A percentile compares a stretch with the other conserved stretches of the same genome.
Conservation (phyloP, 2,113 vertebrate species). For the Ptychochromis oligacanthus region DNA sequence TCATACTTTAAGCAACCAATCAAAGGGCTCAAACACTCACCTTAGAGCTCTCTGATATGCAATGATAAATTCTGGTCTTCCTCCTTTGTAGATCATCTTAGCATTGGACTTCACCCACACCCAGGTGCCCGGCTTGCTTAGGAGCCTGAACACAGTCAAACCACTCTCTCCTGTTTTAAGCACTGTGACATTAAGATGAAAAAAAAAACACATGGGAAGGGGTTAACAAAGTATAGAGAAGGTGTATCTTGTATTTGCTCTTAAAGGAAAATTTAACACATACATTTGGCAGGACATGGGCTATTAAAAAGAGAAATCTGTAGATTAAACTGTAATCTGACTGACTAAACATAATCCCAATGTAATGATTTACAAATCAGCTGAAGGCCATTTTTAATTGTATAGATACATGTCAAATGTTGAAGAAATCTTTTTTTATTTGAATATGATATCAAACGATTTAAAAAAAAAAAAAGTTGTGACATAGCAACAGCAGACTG, state of each 20-base stretch:
- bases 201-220: not conserved
- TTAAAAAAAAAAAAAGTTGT: no score
- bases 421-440: no score
- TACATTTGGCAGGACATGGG: no score
- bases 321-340: no score
- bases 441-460: no score
- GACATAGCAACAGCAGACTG: no score
- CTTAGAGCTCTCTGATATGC: conserved; percentile 77
- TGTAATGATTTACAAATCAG: no score
- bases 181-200: conserved; percentile 66
- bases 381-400: no score
- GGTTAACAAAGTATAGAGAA: not conserved
- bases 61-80: conserved; percentile 83
- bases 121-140: conserved; percentile 81
- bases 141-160: conserved; percentile 80
- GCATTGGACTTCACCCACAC: conserved; percentile 87
- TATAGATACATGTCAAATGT: no score
- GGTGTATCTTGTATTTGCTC: not conserved
- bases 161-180: conserved; percentile 85
- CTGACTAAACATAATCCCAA: no score
- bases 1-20: not conserved
- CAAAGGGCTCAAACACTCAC: conserved; percentile 71
- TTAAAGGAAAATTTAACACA: not conserved
- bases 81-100: conserved; percentile 81
- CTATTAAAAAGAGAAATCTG: no score